Conservation (phyloP, 92 coral and sea anemone genomes). For the Parazoanthus swiftii region DNA sequence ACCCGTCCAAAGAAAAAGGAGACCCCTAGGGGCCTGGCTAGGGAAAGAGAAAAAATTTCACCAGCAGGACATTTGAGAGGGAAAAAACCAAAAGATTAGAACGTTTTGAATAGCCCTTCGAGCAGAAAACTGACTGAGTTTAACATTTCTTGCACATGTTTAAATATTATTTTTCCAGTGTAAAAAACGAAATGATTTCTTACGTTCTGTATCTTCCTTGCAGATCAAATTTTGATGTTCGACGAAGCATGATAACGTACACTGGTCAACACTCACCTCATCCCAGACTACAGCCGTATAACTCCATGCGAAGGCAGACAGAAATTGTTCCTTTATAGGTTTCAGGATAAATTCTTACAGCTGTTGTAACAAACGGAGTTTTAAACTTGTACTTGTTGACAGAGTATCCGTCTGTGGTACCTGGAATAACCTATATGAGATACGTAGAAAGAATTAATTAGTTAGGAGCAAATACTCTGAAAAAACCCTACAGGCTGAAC, state of each 20-base stretch:
- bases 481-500: too few relatives aligned
- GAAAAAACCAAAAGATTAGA: too few relatives aligned
- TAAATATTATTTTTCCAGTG: too few relatives aligned
- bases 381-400: background rate
- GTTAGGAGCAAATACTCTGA: background rate
- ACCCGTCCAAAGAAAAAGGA: too few relatives aligned
- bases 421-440: background rate
- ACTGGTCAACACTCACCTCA: background rate
- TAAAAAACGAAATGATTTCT: too few relatives aligned
- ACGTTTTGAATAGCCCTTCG: too few relatives aligned
- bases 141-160: too few relatives aligned
- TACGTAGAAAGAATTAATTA: background rate
- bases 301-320: background rate
- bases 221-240: background rate
- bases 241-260: background rate
- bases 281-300: background rate
- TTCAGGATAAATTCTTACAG: slow-evolving; percentile 6
- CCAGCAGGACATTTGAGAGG: too few relatives aligned
- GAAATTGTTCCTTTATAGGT: background rate
- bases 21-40: too few relatives aligned
- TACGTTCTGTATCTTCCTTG: too few relatives aligned
- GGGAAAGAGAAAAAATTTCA: too few relatives aligned
- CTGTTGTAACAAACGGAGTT: background rate
- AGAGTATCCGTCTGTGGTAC: background rate
- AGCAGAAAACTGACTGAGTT: too few relatives aligned